These are phyloP conservation scores for Drosophila busckii DNA, from an alignment of 1,140 invertebrate species.

Conservation along the genomic window DNA sequence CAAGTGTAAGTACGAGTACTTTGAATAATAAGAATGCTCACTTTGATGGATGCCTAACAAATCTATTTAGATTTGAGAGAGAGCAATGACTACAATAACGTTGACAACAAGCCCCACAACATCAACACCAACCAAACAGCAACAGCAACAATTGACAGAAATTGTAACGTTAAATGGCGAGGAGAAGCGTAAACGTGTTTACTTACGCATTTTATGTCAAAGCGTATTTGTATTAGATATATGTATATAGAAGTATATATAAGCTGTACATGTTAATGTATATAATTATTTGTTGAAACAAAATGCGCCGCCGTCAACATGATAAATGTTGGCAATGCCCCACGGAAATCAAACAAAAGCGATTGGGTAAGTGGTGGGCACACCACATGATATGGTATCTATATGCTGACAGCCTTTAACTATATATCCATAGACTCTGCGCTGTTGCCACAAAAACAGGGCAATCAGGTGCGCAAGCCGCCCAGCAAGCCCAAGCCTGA, in stretches of 20 bases:
- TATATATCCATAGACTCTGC: no score
- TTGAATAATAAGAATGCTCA: constrained; percentile 76
- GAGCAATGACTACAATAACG: no score
- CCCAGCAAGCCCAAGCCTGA: constrained; percentile 9
- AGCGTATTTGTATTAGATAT: background rate
- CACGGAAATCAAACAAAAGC: background rate
- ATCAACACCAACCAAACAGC: constrained; percentile 19
- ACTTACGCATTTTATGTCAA: constrained; percentile 41
- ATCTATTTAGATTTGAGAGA: constrained; percentile 55
- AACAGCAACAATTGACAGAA: constrained; percentile 27
- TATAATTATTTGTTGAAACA: constrained; percentile 15
- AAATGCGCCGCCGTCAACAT: constrained; percentile 30
- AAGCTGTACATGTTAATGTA: constrained; percentile 1
- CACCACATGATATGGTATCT: no score
- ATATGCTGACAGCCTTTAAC: no score
- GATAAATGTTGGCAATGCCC: background rate
- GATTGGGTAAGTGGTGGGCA: constrained; percentile 13
- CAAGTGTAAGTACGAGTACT: constrained; percentile 66
- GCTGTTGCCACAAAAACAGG: background rate
- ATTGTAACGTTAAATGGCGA: background rate
- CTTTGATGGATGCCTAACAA: constrained; percentile 71
- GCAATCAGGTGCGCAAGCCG: no score
- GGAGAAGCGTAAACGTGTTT: background rate
- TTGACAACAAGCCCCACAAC: constrained; percentile 24
- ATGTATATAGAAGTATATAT: constrained; percentile 15